These are phyloP conservation scores for Trichoplusia ni DNA, from an alignment of 1,140 invertebrate species.

Conservation along the genomic window DNA sequence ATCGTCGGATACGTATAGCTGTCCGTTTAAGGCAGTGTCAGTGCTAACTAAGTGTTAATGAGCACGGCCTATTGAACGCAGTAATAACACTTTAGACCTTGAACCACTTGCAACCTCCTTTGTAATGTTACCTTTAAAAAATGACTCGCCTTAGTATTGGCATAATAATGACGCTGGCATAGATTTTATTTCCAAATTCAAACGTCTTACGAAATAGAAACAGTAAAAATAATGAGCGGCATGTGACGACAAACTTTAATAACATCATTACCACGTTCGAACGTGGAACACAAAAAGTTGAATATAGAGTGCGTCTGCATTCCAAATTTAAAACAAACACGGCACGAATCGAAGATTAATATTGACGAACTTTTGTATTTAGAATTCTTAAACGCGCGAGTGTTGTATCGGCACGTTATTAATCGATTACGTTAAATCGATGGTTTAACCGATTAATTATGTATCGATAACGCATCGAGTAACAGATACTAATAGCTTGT, in stretches of 20 bases:
- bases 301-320: conserved; percentile 27
- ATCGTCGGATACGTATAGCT: background rate
- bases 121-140: background rate
- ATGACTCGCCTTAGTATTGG: background rate
- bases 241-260: conserved; percentile 23
- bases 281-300: conserved; percentile 31
- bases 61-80: background rate
- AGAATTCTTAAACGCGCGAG: conserved; percentile 4
- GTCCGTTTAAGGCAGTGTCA: background rate
- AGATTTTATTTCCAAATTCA: background rate
- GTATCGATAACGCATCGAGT: conserved; percentile 44
- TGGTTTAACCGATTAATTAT: conserved; percentile 14
- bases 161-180: no score
- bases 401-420: conserved; percentile 17
- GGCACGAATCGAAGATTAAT: conserved; percentile 26
- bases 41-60: conserved; percentile 7
- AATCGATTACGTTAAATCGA: conserved; percentile 21
- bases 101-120: conserved; percentile 2
- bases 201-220: background rate
- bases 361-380: conserved; percentile 21
- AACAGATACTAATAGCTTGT: conserved; percentile 43
- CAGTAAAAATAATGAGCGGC: background rate
- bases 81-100: conserved; percentile 1
- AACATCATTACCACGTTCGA: conserved; percentile 25
- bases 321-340: conserved; percentile 32